Conservation (phyloP, 92 coral and sea anemone species). For the Palythoa caribaeorum region DNA sequence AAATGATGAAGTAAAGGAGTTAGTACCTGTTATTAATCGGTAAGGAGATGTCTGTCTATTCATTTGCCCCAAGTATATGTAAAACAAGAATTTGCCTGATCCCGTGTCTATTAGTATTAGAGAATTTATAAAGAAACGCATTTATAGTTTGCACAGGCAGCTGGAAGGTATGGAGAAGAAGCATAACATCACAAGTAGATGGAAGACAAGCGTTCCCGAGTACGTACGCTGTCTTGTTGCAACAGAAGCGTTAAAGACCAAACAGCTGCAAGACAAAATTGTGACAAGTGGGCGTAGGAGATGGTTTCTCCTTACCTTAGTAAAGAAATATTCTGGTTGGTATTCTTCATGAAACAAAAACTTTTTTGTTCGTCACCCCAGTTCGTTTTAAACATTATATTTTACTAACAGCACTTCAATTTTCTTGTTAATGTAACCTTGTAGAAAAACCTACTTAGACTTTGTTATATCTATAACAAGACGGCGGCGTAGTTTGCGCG, state of each 20-base stretch:
- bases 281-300: conserved; percentile 15
- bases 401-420: neutral
- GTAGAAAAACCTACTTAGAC: neutral
- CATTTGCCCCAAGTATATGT: neutral
- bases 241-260: conserved; percentile 31
- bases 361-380: neutral
- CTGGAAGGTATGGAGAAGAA: conserved; percentile 18
- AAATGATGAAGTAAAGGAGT: neutral
- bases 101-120: neutral
- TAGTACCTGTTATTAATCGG: conserved; percentile 30
- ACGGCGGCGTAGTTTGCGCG: conserved; percentile 1
- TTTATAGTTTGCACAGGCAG: conserved; percentile 22
- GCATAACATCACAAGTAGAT: conserved; percentile 9
- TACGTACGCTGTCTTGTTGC: conserved; percentile 22
- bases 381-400: neutral
- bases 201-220: conserved; percentile 7
- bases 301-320: conserved; percentile 26
- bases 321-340: conserved; percentile 26
- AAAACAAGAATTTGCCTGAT: neutral
- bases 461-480: neutral
- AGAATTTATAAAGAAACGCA: neutral
- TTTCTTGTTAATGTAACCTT: neutral
- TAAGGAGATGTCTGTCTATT: neutral
- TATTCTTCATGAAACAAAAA: neutral
- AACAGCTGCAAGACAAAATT: neutral